A percentile compares a stretch with the other conserved stretches of the same genome.
Evolutionary conservation across 2,888 invertebrate genomes (phyloP).

Genomic region (Sipha maydis): DNA sequence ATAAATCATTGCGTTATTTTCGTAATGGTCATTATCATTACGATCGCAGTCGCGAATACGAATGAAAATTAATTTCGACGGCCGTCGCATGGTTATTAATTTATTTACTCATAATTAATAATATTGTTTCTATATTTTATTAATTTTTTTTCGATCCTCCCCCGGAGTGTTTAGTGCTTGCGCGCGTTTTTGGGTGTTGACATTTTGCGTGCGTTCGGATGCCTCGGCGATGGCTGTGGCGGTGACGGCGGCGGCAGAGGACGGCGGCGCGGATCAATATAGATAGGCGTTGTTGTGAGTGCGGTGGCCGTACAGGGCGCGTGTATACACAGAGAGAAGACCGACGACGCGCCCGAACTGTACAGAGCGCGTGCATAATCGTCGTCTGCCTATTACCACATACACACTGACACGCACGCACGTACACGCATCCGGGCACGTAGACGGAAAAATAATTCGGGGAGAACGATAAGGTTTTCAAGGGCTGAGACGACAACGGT

Average conservation of each 20-base stretch:
- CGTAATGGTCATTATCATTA: too few relatives aligned
- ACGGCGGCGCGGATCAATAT: constrained; percentile 55
- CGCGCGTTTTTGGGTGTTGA: constrained; percentile 44
- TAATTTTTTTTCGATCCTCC: neutral
- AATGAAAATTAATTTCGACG: too few relatives aligned
- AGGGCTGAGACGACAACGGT: too few relatives aligned
- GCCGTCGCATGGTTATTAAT: neutral
- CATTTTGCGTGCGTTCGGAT: constrained; percentile 41
- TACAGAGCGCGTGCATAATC: constrained; percentile 17
- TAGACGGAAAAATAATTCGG: too few relatives aligned
- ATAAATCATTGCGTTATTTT: too few relatives aligned
- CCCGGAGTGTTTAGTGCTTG: neutral
- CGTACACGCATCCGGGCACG: too few relatives aligned
- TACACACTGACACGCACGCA: too few relatives aligned
- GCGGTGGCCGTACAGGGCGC: constrained; percentile 5
- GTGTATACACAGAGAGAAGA: neutral
- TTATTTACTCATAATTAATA: neutral
- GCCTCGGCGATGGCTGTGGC: neutral
- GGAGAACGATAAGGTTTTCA: too few relatives aligned
- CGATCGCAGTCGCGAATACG: too few relatives aligned
- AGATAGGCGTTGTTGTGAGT: constrained; percentile 57
- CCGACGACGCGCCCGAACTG: neutral
- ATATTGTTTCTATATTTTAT: neutral
- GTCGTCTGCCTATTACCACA: neutral
- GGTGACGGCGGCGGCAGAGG: neutral